Base-by-base conservation (phyloP, 2,888 invertebrate genomes). In the Hypsopygia costalis region DNA sequence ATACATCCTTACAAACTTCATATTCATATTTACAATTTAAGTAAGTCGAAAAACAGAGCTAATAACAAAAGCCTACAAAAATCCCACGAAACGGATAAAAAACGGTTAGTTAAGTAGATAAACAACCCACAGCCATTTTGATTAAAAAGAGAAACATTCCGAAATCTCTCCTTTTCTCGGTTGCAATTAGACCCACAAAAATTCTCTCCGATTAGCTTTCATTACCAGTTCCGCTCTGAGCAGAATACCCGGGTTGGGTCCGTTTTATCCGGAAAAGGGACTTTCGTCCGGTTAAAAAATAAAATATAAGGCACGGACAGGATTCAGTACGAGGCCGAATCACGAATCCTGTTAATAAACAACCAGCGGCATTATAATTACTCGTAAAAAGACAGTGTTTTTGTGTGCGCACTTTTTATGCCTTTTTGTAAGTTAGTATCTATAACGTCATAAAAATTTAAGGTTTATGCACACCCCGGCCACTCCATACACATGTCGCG, bases 181-280 rank as follows among this genome's bases (percentile, higher is more conserved):
- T 41, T 34, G 46, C 40, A 58, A 58, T 59, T 50, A 53, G 47
- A 41, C 41, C 51, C 48, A 47, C 51, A 48, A 48, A 53, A 57
- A 52, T 49, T 48, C 40, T 34, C 43, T 34, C 43, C 52, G 55
- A 57, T 62, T 62, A 60, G 49, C 40, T 52, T 53, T 53, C 45
- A 55, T 60, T 60, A 49, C 41, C 21, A 41, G 44, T 38, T 38
- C 30, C 36, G 36, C 36, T 22, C 6, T 27, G 11, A 7, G n/a
- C 21, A 21, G 25, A 7, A 25, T 25, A 25, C 16, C 6, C 7
- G 20, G 8, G 8, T 22, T 16, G 27, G 12, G 38, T 33, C 38
- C 16, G 38, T n/a, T 38, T 38, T 33, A 25, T 16, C 33, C 27
- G 33, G 39, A 33, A 39, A 38, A 39, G 33, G 39, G 39, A 33